A percentile compares a stretch with the other conserved stretches of the same genome.
These are phyloP conservation scores for Pipa parva DNA, from an alignment of 2,113 vertebrate genomes.

Conservation along the genomic window DNA sequence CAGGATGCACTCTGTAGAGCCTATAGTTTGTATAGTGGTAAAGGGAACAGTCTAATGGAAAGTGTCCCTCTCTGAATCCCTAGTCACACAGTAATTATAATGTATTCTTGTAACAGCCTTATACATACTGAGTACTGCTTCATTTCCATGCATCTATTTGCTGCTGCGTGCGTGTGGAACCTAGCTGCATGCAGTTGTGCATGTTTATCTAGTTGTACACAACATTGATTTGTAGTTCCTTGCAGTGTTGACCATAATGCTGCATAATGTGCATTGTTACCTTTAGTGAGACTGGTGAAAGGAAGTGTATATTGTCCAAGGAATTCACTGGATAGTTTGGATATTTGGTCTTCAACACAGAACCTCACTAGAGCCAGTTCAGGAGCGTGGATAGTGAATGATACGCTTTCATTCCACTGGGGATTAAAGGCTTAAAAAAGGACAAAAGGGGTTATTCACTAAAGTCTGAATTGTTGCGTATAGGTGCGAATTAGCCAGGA, in stretches of 20 bases:
- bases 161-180: not conserved
- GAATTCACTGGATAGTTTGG: conserved; percentile 67
- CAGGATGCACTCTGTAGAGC: too few species aligned
- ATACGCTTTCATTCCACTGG: conserved; percentile 72
- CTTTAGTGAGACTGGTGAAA: conserved; percentile 74
- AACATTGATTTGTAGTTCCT: not conserved
- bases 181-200: not conserved
- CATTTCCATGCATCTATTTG: not conserved
- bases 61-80: too few species aligned
- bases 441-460: too few species aligned
- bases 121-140: not conserved
- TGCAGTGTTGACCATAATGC: not conserved
- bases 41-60: too few species aligned
- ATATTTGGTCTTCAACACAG: conserved; percentile 65
- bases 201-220: not conserved
- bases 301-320: conserved; percentile 81
- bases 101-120: not conserved
- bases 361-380: conserved; percentile 79
- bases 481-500: too few species aligned
- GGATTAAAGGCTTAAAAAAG: conserved; percentile 70
- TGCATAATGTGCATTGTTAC: conserved; percentile 55
- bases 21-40: too few species aligned
- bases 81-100: too few species aligned
- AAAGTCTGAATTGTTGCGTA: too few species aligned
- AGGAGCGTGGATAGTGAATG: conserved; percentile 69